These are phyloP conservation scores for Rhipidura dahli DNA, from an alignment of 2,113 vertebrate genomes.

Conservation along the genomic window DNA sequence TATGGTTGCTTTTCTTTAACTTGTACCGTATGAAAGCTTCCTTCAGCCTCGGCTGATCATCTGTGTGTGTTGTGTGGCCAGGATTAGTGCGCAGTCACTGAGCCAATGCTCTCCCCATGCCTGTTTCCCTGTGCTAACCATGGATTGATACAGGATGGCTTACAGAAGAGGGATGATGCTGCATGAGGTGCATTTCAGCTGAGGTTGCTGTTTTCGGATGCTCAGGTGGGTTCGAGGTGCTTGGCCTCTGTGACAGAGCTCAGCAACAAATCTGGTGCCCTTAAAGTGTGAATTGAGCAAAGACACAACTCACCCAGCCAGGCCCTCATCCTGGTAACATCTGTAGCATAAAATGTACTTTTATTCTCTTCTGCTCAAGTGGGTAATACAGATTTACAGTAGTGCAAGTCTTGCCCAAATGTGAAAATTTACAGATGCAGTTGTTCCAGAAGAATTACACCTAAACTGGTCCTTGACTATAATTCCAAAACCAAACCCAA, in stretches of 20 bases:
- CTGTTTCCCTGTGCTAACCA: not conserved
- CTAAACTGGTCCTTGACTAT: not conserved
- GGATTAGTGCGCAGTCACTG: not conserved
- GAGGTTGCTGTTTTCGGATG: not conserved
- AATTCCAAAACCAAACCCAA: not conserved
- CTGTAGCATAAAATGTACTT: not conserved
- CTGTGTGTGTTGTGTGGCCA: not conserved
- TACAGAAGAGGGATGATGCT: not conserved
- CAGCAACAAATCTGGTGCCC: not conserved
- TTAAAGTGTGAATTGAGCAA: not conserved
- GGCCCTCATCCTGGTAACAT: not conserved
- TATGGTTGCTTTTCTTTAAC: not conserved
- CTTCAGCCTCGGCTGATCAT: not conserved
- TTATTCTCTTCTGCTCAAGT: not conserved
- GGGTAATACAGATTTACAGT: not conserved
- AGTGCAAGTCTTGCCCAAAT: not conserved
- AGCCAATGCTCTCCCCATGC: accelerated
- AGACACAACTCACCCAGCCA: not conserved
- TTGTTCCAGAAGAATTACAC: not conserved
- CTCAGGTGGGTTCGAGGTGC: not conserved
- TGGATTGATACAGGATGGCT: not conserved
- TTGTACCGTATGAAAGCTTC: not conserved
- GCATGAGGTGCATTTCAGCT: not conserved
- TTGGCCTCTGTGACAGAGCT: not conserved
- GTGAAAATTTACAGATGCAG: not conserved